Base-by-base conservation (phyloP, 2,797 vertebrate genomes). In the Neostethus bicornis region DNA sequence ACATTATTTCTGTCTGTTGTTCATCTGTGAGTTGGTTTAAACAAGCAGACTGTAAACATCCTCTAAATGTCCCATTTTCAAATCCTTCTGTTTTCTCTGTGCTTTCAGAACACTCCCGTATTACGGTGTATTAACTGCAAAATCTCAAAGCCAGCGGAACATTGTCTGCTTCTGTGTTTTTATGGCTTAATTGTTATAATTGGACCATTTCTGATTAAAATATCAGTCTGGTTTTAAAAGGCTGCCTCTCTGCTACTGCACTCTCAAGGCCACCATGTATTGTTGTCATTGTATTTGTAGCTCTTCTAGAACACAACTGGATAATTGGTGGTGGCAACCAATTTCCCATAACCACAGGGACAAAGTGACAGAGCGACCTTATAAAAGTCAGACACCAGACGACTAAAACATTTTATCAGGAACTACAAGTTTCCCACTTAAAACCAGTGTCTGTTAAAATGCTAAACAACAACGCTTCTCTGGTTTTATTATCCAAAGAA, bases 331-430 rank as follows among this genome's bases (percentile, higher is more conserved):
- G 54, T 62, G 58, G 49, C 44, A 59, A 55, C 64, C 19, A 14
- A 63, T 78, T 80, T 72, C 45, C 51, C 70, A 68, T 64, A 73
- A 80, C 70, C 66, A 71, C 66, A 56, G 61, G 52, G 61, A 66
- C 60, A 74, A 51, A 77, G 53, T 63, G 61, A 76, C 70, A 70
- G 50, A 70, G 44, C 1, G 41, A 61, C 64, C 52, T 70, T 77
- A 75, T 80, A 75, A 80, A 80, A 77, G 63, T 59, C 72, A 75
- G 65, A 75, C 66, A 71, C 32, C 69, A 77, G 73, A 72, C 67
- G 24, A 65, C 47, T 70, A 62, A 64, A 53, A 68, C 70, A 37
- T 75, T 73, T 70, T 66, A 61, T 48, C 57, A 44, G 39, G 48
- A 62, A 71, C 29, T 41, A 56, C 42, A 47, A 57, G 35, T 19